A percentile compares a stretch with the other conserved stretches of the same genome.
Conservation (phyloP, 2,888 invertebrate genomes). For the Chymomyza amoena region DNA sequence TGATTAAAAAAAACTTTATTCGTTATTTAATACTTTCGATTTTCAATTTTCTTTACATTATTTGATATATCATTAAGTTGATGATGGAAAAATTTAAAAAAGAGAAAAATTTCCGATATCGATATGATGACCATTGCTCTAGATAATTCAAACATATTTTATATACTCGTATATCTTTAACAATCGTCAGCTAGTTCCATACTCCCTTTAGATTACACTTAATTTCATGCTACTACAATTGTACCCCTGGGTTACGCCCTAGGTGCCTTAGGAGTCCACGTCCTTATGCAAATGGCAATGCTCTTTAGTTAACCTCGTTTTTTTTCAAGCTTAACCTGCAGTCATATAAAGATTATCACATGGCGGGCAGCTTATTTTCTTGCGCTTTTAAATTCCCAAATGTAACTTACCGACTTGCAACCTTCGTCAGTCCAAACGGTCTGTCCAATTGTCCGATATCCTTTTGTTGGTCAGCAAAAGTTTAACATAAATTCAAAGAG, state of each 20-base stretch:
- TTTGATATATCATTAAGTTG: too few relatives aligned
- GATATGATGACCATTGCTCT: too few relatives aligned
- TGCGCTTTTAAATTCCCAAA: conserved; percentile 38
- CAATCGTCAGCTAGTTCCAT: too few relatives aligned
- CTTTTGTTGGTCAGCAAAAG: conserved; percentile 62
- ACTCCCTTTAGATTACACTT: too few relatives aligned
- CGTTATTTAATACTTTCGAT: too few relatives aligned
- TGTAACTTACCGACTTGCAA: conserved; percentile 50
- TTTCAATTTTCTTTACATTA: too few relatives aligned
- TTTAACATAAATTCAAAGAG: conserved; percentile 59
- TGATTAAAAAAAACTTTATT: too few relatives aligned
- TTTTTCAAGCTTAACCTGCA: conserved; percentile 24
- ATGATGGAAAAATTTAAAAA: too few relatives aligned
- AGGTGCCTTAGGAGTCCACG: neutral
- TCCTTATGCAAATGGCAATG: neutral
- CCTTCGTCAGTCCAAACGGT: conserved; percentile 30
- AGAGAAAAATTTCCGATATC: too few relatives aligned
- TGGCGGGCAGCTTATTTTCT: conserved; percentile 34
- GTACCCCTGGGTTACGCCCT: neutral
- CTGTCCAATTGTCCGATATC: conserved; percentile 17
- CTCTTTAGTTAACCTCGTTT: conserved; percentile 12
- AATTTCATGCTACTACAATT: neutral
- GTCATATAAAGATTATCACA: conserved; percentile 59
- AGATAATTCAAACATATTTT: too few relatives aligned
- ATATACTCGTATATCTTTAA: too few relatives aligned